These are phyloP conservation scores for Zhengitettix transpicula DNA, from an alignment of 2,888 invertebrate genomes.

Conservation along the genomic window DNA sequence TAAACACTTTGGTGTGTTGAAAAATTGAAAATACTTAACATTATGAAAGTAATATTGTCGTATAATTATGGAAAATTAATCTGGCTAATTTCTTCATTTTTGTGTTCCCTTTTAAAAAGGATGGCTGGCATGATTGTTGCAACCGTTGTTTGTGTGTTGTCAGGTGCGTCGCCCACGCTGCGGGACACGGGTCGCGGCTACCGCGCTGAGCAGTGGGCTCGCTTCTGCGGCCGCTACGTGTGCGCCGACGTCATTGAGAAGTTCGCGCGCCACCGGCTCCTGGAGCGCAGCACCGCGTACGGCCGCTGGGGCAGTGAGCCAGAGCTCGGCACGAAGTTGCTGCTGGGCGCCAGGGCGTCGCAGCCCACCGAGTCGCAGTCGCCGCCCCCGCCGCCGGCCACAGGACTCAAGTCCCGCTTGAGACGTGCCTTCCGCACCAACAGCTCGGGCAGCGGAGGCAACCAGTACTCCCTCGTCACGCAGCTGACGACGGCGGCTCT, in stretches of 20 bases:
- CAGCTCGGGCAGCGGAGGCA: not conserved
- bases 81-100: too few relatives aligned
- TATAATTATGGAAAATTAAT: too few relatives aligned
- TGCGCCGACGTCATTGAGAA: slow-evolving; percentile 56
- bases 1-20: too few relatives aligned
- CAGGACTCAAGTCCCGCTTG: slow-evolving; percentile 36
- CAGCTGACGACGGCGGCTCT: slow-evolving; percentile 41
- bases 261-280: slow-evolving; percentile 37
- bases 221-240: slow-evolving; percentile 50
- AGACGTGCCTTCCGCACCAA: slow-evolving; percentile 33
- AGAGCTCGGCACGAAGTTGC: slow-evolving; percentile 30
- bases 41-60: too few relatives aligned
- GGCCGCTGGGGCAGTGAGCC: slow-evolving; percentile 43
- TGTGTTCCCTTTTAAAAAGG: too few relatives aligned
- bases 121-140: not conserved
- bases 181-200: slow-evolving; percentile 49
- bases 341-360: not conserved
- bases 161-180: slow-evolving; percentile 52
- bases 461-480: slow-evolving; percentile 25
- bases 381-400: slow-evolving; percentile 14
- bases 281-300: slow-evolving; percentile 36
- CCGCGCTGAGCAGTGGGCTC: slow-evolving; percentile 58
- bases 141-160: slow-evolving; percentile 5
- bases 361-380: slow-evolving; percentile 10
- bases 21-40: too few relatives aligned